Evolutionary conservation across 2,113 vertebrate genomes (phyloP), one percentile per base, ranked within the genome.

Genomic region (Boleophthalmus pectinirostris): DNA sequence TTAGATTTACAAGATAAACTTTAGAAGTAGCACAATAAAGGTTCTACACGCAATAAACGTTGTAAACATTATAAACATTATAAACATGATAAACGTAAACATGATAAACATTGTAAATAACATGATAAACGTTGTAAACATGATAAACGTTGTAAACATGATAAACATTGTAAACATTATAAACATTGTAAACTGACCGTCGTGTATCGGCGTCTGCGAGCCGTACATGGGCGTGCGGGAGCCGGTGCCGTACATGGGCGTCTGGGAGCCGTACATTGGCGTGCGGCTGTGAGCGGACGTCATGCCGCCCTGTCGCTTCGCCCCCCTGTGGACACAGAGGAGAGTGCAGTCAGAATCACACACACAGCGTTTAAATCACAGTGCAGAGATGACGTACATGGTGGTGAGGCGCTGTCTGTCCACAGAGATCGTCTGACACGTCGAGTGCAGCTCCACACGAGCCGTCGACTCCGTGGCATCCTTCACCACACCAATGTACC

Each of bases 351-450:
- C 29, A 18, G 16, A 61, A 1, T 7, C 2, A 14, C 9, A 20
- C 2, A 18, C 15, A 8, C 3, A 75, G 10, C 9, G 38, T 43
- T 43, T 43, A 43, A 43, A 43, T 43, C 2, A 43, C 0, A 43
- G 38, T 38, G 35, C 9, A 38, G 9, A 7, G 5, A 5, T 8
- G 5, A 5, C 93, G 1, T 89, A 98, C 97, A 96, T 95, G 0
- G 96, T 95, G 45, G 96, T 96, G 11, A 98, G 85, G 2, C 96
- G 93, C 89, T 98, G 96, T 0, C 96, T 81, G 87, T 98, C 97
- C 70, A 98, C 97, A 0, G 97, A 98, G 91, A 98, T 98, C 69
- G 97, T 98, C 93, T 98, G 97, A 83, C 97, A 98, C 35, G 96
- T 98, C 21, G 97, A 98, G 82, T 98, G 96, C 65, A 98, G 94